Evolutionary conservation across 37 sponge, comb jelly and placozoan species (phyloP), one percentile per base, ranked within the genome.

Genomic region (Haliclona indistincta): DNA sequence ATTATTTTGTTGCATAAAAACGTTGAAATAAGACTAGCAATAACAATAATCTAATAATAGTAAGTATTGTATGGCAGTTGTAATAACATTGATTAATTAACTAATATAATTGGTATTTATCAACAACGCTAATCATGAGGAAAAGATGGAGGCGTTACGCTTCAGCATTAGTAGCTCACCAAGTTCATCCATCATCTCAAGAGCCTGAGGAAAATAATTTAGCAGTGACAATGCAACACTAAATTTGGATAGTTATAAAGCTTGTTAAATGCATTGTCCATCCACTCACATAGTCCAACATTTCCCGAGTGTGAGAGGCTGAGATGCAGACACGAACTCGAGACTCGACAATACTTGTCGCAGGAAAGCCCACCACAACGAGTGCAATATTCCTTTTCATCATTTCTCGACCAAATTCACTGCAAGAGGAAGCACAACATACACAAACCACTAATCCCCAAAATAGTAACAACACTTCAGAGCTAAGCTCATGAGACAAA

Each of bases 281-380:
- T 26, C n/a, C 3, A 68, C 84, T 65, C 34, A 89, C 84, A 67
- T 79, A 64, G 67, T 95, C 95, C 30, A 98, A 82, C 91, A 93
- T 93, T 26, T 98, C 99, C 45, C 77, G 75, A 29, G 99, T 91
- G 71, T 88, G 92, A 6, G 89, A 70, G 34, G 94, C 86, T 22
- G 99, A 95, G 42, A 95, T 67, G 61, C 91, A 98, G 61, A 98
- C 81, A 43, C 99, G 79, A 19, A 65, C 73, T 38, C 99, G 45
- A 4, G 77, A 29, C 39, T 81, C 89, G 0, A 93, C 68, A n/a
- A 99, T 74, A 8, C 86, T 69, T 7, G 96, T 96, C 43, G 99
- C 99, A 2, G 99, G 99, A 63, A 88, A 99, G 4, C 99, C 99
- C 3, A 95, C 99, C 13, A 88, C 89, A 38, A 99, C 99, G 11